Conservation (phyloP, 1,140 invertebrate genomes). For the Zelostemma sp. region DNA sequence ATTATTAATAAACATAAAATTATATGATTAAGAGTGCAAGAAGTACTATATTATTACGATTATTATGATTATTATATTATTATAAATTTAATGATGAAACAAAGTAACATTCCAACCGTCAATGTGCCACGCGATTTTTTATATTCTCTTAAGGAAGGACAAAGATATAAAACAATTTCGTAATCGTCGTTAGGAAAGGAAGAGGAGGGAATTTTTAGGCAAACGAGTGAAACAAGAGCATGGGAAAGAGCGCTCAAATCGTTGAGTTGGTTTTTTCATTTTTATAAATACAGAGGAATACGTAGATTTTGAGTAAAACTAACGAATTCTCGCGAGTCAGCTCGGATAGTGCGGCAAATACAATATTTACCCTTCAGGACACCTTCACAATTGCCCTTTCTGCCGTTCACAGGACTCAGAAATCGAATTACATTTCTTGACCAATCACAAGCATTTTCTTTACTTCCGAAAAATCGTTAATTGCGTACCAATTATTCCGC, state of each 20-base stretch:
- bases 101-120: constrained; percentile 71
- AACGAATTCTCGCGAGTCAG: no score
- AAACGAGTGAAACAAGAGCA: constrained; percentile 14
- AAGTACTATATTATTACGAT: constrained; percentile 63
- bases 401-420: neutral
- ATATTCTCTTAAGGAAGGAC: constrained; percentile 65
- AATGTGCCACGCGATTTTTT: constrained; percentile 71
- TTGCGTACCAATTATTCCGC: neutral
- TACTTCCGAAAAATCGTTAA: neutral
- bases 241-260: constrained; percentile 29
- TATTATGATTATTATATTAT: constrained; percentile 52
- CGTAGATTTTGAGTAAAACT: neutral
- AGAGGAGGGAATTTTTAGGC: constrained; percentile 30
- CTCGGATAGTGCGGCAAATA: no score
- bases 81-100: constrained; percentile 56
- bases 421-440: constrained; percentile 1
- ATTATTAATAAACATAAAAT: constrained; percentile 66
- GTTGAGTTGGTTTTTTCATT: neutral
- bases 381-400: neutral
- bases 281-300: no score
- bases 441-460: neutral
- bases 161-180: constrained; percentile 33
- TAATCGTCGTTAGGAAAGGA: constrained; percentile 25
- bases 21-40: constrained; percentile 66
- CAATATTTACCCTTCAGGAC: neutral